Evolutionary conservation across 35 echinoderm and acorn worm genomes (phyloP).

Genomic region (Amphiura filiformis): DNA sequence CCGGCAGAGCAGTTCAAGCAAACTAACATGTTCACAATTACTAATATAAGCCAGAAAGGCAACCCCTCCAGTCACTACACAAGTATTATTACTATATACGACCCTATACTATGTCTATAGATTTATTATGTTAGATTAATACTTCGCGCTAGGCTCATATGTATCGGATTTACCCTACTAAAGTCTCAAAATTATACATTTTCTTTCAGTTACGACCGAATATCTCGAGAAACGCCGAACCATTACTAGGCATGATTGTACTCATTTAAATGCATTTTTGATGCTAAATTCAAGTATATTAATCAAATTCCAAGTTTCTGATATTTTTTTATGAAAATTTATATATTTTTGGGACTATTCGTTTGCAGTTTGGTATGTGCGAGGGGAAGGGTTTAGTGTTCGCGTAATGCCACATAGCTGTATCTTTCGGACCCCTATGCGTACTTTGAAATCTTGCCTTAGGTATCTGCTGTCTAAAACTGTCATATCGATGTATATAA

Average conservation of each 20-base stretch:
- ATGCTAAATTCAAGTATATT: no score
- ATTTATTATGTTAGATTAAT: neutral
- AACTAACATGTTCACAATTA: neutral
- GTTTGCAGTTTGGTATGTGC: no score
- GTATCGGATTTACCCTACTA: no score
- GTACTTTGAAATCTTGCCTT: neutral
- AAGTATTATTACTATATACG: neutral
- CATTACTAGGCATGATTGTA: no score
- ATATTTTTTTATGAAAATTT: no score
- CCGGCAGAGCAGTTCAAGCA: neutral
- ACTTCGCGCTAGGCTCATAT: neutral
- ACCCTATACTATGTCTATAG: neutral
- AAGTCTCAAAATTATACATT: no score
- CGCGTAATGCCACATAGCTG: neutral
- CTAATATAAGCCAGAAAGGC: neutral
- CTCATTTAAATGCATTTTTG: no score
- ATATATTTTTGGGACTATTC: no score
- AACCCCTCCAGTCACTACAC: neutral
- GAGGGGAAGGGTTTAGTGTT: no score
- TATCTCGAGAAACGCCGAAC: no score
- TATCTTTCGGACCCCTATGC: neutral
- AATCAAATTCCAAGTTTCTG: no score
- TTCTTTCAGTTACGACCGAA: no score
- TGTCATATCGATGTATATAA: constrained; percentile 9
- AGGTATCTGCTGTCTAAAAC: neutral